These are phyloP conservation scores for Dicerorhinus sumatrensis DNA, from an alignment of 2,113 vertebrate species.

Conservation along the genomic window DNA sequence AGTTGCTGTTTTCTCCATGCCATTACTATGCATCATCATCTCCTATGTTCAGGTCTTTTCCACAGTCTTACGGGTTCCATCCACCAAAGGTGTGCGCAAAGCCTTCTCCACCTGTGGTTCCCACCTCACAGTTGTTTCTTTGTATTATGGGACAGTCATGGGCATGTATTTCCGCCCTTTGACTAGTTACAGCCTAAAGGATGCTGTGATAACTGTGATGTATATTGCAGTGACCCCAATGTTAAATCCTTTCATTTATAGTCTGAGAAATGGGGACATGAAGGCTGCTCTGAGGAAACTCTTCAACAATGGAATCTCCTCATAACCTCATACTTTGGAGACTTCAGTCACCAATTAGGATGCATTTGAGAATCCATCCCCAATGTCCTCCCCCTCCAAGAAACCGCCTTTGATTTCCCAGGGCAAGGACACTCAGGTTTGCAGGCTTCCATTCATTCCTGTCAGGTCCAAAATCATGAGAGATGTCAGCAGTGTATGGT, in stretches of 20 bases:
- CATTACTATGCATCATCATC: slow-evolving; percentile 52
- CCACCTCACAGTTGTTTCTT: slow-evolving; percentile 50
- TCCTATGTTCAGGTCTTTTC: slow-evolving; percentile 55
- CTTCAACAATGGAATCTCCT: neutral
- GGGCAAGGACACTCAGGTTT: neutral
- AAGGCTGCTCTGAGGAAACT: slow-evolving; percentile 36
- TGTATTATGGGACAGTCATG: slow-evolving; percentile 67
- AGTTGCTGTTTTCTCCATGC: neutral
- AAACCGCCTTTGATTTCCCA: neutral
- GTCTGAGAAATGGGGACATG: slow-evolving; percentile 57
- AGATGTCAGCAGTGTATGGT: neutral
- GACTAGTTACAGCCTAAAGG: neutral
- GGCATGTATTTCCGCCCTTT: slow-evolving; percentile 64
- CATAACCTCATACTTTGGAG: too few species aligned
- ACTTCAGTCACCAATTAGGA: neutral
- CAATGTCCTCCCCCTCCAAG: neutral
- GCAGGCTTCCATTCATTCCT: neutral
- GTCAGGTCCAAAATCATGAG: neutral
- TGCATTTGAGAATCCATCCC: neutral
- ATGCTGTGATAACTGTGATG: slow-evolving; percentile 50
- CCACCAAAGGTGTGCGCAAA: slow-evolving; percentile 44
- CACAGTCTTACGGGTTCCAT: slow-evolving; percentile 25
- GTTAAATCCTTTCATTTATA: slow-evolving; percentile 74
- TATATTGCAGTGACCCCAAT: slow-evolving; percentile 52
- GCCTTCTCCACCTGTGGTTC: slow-evolving; percentile 61